Percentiles rank a stretch among this genome's conserved stretches.
phyloP scores from a whole-genome alignment of 1,140 invertebrate species.

The Heterodera carotae region DNA sequence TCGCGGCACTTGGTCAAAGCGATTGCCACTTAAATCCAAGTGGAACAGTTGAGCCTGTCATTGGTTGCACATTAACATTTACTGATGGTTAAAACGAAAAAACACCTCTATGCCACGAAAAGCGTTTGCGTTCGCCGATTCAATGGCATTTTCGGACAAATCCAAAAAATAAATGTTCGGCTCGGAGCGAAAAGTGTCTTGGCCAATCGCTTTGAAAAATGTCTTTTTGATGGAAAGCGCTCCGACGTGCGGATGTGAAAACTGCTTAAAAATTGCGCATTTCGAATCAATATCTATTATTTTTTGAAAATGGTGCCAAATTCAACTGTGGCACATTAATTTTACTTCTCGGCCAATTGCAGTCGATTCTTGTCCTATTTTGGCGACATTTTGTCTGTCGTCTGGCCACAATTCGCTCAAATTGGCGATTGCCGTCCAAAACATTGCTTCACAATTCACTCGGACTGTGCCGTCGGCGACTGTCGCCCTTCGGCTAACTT shows the following conservation, averaged over 20 bases:
- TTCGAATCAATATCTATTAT: neutral
- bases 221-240: constrained; percentile 30
- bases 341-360: neutral
- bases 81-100: neutral
- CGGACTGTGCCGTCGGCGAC: neutral
- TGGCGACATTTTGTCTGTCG: neutral
- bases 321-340: neutral
- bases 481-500: neutral
- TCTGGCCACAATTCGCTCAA: neutral
- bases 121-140: constrained; percentile 50
- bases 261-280: neutral
- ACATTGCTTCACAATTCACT: constrained; percentile 6
- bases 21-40: constrained; percentile 40
- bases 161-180: constrained; percentile 39
- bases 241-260: constrained; percentile 23
- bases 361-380: neutral
- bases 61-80: neutral
- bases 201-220: constrained; percentile 30
- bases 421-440: neutral
- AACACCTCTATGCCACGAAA: constrained; percentile 52
- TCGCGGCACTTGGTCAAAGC: constrained; percentile 33
- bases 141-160: constrained; percentile 42
- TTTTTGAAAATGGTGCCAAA: neutral
- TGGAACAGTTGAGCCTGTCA: constrained; percentile 42
- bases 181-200: constrained; percentile 48